Percentiles rank a stretch among this genome's conserved stretches.
phyloP scores from a whole-genome alignment of 2,797 vertebrate species.

The Myotis vivesi region DNA sequence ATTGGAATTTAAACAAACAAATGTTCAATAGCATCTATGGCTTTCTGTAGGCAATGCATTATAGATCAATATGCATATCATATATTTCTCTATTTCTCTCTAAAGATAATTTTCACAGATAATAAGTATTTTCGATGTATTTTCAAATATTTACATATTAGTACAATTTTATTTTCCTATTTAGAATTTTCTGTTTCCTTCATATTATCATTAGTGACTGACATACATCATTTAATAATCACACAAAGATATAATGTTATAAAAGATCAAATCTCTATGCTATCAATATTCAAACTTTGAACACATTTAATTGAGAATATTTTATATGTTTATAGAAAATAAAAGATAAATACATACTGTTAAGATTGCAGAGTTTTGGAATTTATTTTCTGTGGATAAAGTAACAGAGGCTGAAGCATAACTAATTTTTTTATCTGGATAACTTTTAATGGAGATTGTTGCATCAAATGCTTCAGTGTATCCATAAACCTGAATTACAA shows the following conservation, averaged over 20 bases:
- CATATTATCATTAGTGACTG: neutral
- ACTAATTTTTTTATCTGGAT: conserved; percentile 82
- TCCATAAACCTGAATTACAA: conserved; percentile 91
- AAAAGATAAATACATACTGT: conserved; percentile 84
- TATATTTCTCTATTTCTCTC: neutral
- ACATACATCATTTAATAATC: conserved; percentile 10
- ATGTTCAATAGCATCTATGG: neutral
- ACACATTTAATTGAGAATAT: conserved; percentile 10
- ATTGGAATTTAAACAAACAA: neutral
- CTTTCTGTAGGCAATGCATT: neutral
- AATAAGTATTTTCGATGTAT: conserved; percentile 9
- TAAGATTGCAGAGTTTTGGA: conserved; percentile 86
- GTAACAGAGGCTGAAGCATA: conserved; percentile 78
- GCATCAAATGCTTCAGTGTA: conserved; percentile 83
- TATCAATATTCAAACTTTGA: neutral
- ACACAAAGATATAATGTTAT: neutral
- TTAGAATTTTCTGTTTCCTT: conserved; percentile 26
- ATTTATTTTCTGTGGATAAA: conserved; percentile 85
- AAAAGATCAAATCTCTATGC: neutral
- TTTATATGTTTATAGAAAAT: neutral
- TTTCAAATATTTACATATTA: conserved; percentile 20
- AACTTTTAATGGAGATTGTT: conserved; percentile 87
- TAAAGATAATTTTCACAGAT: conserved; percentile 5
- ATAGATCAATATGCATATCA: neutral
- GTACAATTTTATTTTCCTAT: conserved; percentile 29